Base-by-base conservation (phyloP, 2,797 vertebrate genomes). In the Falco berigora region DNA sequence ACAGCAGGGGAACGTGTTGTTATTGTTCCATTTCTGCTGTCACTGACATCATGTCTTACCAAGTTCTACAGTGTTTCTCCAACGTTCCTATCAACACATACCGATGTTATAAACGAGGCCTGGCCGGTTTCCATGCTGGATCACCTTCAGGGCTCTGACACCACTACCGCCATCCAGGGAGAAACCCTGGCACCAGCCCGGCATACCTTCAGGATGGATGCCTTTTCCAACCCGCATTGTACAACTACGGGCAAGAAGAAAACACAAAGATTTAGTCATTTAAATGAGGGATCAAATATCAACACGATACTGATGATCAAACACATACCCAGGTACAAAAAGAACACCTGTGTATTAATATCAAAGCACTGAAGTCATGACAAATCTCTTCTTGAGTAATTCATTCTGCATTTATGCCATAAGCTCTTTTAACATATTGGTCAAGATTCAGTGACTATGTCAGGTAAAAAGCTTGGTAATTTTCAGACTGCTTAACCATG, bases 91-190 rank as follows among this genome's bases (percentile, higher is more conserved):
- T 11, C 27, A 14, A 27, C 44, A 98, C 98, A 90, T 98, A 98
- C 99, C 99, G 18, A 99, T 99, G 97, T 99, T 99, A 95, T 99
- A 99, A 97, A 99, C 99, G 81, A 99, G 99, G 27, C 99, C 99
- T 0, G 99, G 99, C 50, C 99, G 96, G 98, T 99, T 99, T 47
- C 99, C 99, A 12, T 98, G 99, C 82, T 99, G 99, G 96, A 99
- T 99, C 61, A 99, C 99, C 97, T 99, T 99, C 25, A 99, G 98
- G 10, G 99, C 99, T 97, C 99, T 98, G 72, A 99, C 99, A 52
- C 99, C 99, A 73, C 98, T 99, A 1, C 99, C 99, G 47, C 99
- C 99, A 34, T 99, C 99, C 97, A 99, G 97, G 42, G 99, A 99
- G 97, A 99, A 99, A 24, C 98, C 99, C 97, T 99, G 99, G 94